Evolutionary conservation across 2,797 vertebrate species (phyloP).

Genomic region (Brotula barbata): DNA sequence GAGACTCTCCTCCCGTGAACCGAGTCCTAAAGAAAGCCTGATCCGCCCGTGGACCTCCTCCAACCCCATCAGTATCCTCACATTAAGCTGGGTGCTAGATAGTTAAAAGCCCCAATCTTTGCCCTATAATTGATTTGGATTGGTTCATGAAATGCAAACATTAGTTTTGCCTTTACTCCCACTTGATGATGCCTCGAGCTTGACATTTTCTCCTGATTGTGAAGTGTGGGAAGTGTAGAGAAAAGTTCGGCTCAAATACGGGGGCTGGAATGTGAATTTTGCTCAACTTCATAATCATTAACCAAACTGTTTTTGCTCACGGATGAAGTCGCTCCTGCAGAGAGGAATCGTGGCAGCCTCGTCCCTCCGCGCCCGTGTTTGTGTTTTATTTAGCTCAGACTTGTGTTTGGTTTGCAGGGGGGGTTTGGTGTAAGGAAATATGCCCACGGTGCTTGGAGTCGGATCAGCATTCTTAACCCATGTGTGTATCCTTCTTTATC

Average conservation of each 20-base stretch:
- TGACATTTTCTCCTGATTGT: conserved; percentile 66
- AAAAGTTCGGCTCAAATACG: conserved; percentile 58
- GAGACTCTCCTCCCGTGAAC: too few relatives aligned
- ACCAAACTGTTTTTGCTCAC: conserved; percentile 47
- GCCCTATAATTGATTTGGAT: conserved; percentile 50
- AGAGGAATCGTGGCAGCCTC: conserved; percentile 50
- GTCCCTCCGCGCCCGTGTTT: conserved; percentile 39
- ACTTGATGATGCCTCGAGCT: conserved; percentile 58
- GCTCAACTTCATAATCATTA: conserved; percentile 45
- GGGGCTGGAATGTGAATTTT: conserved; percentile 55
- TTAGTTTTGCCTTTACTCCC: conserved; percentile 68
- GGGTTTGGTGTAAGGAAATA: conserved; percentile 64
- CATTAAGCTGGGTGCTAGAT: conserved; percentile 44
- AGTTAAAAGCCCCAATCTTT: conserved; percentile 39
- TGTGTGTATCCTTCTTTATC: conserved; percentile 76
- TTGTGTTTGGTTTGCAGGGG: conserved; percentile 42
- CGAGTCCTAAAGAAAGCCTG: conserved; percentile 20
- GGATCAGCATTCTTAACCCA: conserved; percentile 72
- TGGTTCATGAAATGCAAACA: conserved; percentile 64
- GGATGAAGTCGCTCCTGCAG: conserved; percentile 39
- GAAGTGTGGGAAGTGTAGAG: conserved; percentile 69
- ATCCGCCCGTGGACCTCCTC: too few relatives aligned
- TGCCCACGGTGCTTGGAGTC: conserved; percentile 56
- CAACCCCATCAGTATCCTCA: too few relatives aligned
- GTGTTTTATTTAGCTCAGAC: conserved; percentile 52